Base-by-base conservation (phyloP, 2,797 vertebrate genomes). In the Myotis planiceps region DNA sequence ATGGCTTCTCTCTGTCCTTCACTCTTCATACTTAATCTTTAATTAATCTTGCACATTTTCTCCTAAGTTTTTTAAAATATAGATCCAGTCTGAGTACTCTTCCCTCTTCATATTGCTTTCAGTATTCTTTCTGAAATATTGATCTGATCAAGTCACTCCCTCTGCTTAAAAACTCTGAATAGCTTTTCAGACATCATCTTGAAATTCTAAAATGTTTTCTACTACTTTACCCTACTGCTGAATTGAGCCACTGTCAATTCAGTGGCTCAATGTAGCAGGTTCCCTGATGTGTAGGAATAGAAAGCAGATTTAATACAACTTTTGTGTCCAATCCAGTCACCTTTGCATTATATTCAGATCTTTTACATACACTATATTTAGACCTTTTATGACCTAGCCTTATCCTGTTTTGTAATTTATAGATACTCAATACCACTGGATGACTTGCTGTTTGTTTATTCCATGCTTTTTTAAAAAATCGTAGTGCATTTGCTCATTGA, bases 181-280 rank as follows among this genome's bases (percentile, higher is more conserved):
- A 27, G 1, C n/a, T 53, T 90, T 88, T 79, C 34, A 76, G 25
- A 69, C 5, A 39, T 69, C 39, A 58, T 81, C 37, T 68, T 75
- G 25, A 78, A 88, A 82, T 93, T 80, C 27, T 68, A 23, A 78
- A 68, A 47, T 85, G 14, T 85, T 95, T 92, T 81, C 18, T 68
- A 6, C 25, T 71, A 2, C 21, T 60, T 68, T 6, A 2, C 9
- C 6, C 10, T 79, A 6, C 45, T 84, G 42, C 16, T 95, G 42
- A 94, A 37, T 60, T 82, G 63, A 90, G 21, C 39, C 39, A 58
- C 29, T 66, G 1, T 79, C 53, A 63, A 21, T 86, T 58, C 10
- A n/a, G 45, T 74, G 15, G 12, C 55, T 58, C 42, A 88, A 5
- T 65, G 2, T 51, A 55, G 32, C 53, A 47, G 37, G 7, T 88